Percentiles rank a stretch among this genome's conserved stretches.
These are phyloP conservation scores for Crotophaga sulcirostris DNA, from an alignment of 2,113 vertebrate genomes.

Conservation along the genomic window DNA sequence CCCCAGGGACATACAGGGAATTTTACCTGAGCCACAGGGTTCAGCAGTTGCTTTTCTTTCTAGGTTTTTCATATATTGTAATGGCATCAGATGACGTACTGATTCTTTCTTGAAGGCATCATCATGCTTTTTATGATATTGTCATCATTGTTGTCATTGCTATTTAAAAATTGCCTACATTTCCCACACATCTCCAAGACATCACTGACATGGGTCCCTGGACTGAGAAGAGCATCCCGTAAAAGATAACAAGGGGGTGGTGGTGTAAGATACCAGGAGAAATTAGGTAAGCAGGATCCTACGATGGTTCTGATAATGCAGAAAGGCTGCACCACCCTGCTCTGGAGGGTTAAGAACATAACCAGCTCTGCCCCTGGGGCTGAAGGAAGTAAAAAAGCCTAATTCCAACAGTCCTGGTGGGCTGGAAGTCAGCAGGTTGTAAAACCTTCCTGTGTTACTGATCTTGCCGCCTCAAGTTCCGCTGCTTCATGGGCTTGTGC, in stretches of 20 bases:
- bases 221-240: background rate
- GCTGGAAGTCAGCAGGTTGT: background rate
- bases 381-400: background rate
- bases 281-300: background rate
- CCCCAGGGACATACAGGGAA: background rate
- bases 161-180: background rate
- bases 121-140: background rate
- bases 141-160: background rate
- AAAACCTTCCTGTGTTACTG: background rate
- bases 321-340: background rate
- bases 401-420: background rate
- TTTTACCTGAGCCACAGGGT: background rate
- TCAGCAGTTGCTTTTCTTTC: background rate
- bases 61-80: background rate
- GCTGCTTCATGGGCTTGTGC: accelerated
- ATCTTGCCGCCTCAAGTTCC: background rate
- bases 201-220: background rate
- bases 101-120: background rate
- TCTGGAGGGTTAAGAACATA: background rate
- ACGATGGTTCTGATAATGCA: background rate
- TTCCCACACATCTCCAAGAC: background rate
- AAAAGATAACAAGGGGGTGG: background rate
- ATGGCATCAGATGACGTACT: background rate
- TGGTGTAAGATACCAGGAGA: background rate
- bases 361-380: background rate